phyloP scores from a whole-genome alignment of 2,797 vertebrate genomes.

The Carduelis carduelis region DNA sequence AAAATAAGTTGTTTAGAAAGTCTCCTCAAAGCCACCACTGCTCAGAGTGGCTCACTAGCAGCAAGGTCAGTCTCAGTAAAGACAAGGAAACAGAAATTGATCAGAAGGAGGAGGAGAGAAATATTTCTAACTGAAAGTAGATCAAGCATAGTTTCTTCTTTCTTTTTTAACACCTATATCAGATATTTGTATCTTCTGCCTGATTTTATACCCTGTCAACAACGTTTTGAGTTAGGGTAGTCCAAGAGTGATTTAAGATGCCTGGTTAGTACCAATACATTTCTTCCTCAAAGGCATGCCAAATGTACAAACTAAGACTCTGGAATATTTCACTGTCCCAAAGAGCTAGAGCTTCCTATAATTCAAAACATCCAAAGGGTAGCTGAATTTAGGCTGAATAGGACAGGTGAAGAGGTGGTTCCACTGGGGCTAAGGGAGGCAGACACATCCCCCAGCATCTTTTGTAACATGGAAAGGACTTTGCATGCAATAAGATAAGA shows the following conservation, averaged over 20 bases:
- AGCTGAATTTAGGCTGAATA: not conserved
- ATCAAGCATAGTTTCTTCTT: not conserved
- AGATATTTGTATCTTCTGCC: not conserved
- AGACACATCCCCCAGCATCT: accelerated
- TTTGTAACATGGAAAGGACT: not conserved
- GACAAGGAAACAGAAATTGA: not conserved
- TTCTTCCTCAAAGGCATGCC: not conserved
- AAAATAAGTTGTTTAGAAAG: not conserved
- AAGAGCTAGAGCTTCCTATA: not conserved
- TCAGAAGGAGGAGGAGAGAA: not conserved
- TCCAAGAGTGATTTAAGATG: not conserved
- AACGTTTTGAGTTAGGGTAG: not conserved
- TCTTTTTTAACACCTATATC: not conserved
- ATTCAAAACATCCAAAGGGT: not conserved
- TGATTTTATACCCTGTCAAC: not conserved
- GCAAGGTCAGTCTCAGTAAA: not conserved
- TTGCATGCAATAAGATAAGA: accelerated
- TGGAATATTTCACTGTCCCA: not conserved
- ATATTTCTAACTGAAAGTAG: not conserved
- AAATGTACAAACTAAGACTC: not conserved
- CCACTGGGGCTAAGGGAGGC: not conserved
- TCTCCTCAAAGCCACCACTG: not conserved
- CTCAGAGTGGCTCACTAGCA: not conserved
- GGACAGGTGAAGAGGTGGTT: not conserved
- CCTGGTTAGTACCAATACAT: not conserved